phyloP scores from a whole-genome alignment of 2,797 vertebrate genomes.

The Sebastes taczanowskii region DNA sequence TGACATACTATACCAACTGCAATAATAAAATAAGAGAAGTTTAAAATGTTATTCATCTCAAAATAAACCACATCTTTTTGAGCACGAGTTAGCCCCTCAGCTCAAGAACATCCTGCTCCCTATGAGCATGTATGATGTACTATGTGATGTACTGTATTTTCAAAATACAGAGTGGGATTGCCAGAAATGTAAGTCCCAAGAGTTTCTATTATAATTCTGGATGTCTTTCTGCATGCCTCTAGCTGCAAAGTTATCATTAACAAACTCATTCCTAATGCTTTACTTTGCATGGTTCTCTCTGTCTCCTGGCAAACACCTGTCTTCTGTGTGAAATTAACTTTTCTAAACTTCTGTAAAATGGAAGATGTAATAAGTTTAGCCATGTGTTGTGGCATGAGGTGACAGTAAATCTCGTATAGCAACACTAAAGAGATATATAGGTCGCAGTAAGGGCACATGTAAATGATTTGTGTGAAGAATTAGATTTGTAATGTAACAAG shows the following conservation, averaged over 20 bases:
- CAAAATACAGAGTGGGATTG: neutral
- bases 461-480: conserved; percentile 76
- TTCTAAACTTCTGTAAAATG: conserved; percentile 47
- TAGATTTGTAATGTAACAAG: conserved; percentile 75
- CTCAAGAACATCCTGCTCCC: neutral
- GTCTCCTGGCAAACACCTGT: conserved; percentile 36
- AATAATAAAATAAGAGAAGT: neutral
- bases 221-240: neutral
- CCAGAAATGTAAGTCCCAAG: conserved; percentile 7
- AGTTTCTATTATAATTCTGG: conserved; percentile 10
- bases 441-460: conserved; percentile 68
- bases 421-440: conserved; percentile 47
- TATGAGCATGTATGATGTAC: neutral
- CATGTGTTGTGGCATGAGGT: conserved; percentile 41
- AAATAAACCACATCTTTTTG: neutral
- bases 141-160: conserved; percentile 10
- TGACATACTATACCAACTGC: neutral
- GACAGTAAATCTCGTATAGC: conserved; percentile 49
- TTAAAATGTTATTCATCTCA: neutral
- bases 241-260: conserved; percentile 2
- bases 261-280: neutral
- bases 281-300: neutral
- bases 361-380: conserved; percentile 39
- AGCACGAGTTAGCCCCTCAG: too few species aligned
- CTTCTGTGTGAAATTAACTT: conserved; percentile 59